These are phyloP conservation scores for Platyscelio sp. DNA, from an alignment of 2,888 invertebrate genomes.

Conservation along the genomic window DNA sequence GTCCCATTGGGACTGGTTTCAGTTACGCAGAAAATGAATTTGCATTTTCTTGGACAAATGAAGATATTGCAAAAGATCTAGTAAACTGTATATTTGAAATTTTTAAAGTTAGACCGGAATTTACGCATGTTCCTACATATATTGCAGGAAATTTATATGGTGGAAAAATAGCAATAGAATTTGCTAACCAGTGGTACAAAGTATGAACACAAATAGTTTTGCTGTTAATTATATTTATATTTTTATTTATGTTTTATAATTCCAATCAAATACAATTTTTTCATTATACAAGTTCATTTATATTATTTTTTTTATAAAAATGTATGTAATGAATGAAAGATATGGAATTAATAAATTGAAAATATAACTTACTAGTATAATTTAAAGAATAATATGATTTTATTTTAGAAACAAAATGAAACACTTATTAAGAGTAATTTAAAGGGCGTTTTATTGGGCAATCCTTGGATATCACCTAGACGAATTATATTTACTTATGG, in stretches of 20 bases:
- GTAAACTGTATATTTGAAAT: slow-evolving; percentile 91
- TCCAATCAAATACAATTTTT: too few species aligned
- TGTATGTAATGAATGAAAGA: too few species aligned
- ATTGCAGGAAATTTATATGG: slow-evolving; percentile 96
- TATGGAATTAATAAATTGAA: too few species aligned
- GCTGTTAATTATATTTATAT: too few species aligned
- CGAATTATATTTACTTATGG: slow-evolving; percentile 20
- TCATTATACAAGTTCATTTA: too few species aligned
- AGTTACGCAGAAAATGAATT: slow-evolving; percentile 90
- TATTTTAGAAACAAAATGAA: not conserved
- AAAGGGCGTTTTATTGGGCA: slow-evolving; percentile 32
- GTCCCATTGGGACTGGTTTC: slow-evolving; percentile 95
- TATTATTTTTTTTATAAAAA: too few species aligned
- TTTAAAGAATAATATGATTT: too few species aligned
- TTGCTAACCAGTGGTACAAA: slow-evolving; percentile 86
- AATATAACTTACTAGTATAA: too few species aligned
- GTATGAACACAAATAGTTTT: too few species aligned
- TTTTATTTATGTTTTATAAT: too few species aligned
- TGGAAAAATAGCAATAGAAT: slow-evolving; percentile 96
- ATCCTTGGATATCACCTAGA: slow-evolving; percentile 36
- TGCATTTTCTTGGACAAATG: slow-evolving; percentile 87
- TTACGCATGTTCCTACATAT: slow-evolving; percentile 91
- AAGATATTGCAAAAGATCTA: slow-evolving; percentile 91
- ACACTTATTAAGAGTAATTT: slow-evolving; percentile 23
- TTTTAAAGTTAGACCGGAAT: slow-evolving; percentile 89